These are phyloP conservation scores for Epinephelus cyanopodus DNA, from an alignment of 2,113 vertebrate species.

Conservation along the genomic window DNA sequence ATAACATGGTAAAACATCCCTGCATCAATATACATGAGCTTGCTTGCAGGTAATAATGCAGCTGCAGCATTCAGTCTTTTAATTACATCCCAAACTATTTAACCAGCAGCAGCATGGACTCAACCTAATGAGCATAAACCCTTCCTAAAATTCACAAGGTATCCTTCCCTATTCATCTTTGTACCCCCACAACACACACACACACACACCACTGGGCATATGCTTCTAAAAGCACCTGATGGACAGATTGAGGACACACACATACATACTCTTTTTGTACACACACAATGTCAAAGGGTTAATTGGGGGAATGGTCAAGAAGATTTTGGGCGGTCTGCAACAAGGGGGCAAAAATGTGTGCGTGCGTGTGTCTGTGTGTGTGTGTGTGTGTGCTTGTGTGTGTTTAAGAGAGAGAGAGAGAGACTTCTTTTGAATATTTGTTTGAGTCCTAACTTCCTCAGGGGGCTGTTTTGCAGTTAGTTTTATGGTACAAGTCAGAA, in stretches of 20 bases:
- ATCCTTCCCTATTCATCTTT: neutral
- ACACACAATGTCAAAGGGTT: constrained; percentile 13
- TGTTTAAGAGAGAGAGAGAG: neutral
- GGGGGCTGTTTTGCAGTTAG: neutral
- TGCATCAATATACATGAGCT: no score
- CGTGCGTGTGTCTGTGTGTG: constrained; percentile 16
- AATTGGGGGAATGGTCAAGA: constrained; percentile 28
- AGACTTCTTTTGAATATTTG: neutral
- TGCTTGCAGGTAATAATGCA: neutral
- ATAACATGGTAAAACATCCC: no score
- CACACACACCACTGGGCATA: neutral
- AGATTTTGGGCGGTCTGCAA: constrained; percentile 10
- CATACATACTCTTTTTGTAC: neutral
- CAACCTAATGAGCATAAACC: neutral
- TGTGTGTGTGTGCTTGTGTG: neutral
- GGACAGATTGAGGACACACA: constrained; percentile 37
- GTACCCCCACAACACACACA: neutral
- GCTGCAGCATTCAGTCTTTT: neutral
- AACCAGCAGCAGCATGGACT: neutral
- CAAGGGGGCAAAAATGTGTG: neutral
- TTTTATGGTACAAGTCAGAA: neutral
- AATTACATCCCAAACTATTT: neutral
- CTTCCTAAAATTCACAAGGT: neutral
- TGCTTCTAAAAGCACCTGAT: constrained; percentile 12
- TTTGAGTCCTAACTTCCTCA: neutral